Conservation (phyloP, 2,113 vertebrate species). For the Phaethon lepturus region DNA sequence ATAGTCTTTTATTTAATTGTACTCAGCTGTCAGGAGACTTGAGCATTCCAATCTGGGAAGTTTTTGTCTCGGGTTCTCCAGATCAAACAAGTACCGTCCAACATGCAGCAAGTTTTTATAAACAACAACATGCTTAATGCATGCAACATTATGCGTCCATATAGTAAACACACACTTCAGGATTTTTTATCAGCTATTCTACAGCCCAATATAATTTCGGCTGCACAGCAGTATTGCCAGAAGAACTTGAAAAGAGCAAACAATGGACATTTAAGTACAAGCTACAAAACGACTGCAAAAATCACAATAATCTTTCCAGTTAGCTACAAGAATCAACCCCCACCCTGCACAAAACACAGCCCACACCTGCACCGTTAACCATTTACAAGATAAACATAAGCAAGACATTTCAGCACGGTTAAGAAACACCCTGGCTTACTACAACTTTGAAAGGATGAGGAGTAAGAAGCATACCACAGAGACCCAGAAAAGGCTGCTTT, state of each 20-base stretch:
- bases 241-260: conserved; percentile 71
- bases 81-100: conserved; percentile 49
- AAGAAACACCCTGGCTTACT: conserved; percentile 67
- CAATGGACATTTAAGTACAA: conserved; percentile 71
- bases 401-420: conserved; percentile 62
- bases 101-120: conserved; percentile 73
- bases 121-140: conserved; percentile 70
- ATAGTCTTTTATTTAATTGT: conserved; percentile 26
- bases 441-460: conserved; percentile 66
- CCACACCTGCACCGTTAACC: conserved; percentile 60
- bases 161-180: conserved; percentile 44
- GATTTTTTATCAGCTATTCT: conserved; percentile 20
- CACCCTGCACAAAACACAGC: conserved; percentile 59
- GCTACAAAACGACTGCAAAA: conserved; percentile 37
- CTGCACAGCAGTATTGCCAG: conserved; percentile 44
- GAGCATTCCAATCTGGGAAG: conserved; percentile 65
- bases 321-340: conserved; percentile 55
- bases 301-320: conserved; percentile 48
- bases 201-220: background rate
- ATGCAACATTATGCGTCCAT: conserved; percentile 54
- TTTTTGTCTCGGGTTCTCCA: conserved; percentile 48
- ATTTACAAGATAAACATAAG: conserved; percentile 63
- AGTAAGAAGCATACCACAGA: conserved; percentile 70
- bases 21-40: background rate
- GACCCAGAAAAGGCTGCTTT: conserved; percentile 72